A percentile compares a stretch with the other conserved stretches of the same genome.
Evolutionary conservation across 2,113 vertebrate genomes (phyloP).

Genomic region (Callionymus lyra): DNA sequence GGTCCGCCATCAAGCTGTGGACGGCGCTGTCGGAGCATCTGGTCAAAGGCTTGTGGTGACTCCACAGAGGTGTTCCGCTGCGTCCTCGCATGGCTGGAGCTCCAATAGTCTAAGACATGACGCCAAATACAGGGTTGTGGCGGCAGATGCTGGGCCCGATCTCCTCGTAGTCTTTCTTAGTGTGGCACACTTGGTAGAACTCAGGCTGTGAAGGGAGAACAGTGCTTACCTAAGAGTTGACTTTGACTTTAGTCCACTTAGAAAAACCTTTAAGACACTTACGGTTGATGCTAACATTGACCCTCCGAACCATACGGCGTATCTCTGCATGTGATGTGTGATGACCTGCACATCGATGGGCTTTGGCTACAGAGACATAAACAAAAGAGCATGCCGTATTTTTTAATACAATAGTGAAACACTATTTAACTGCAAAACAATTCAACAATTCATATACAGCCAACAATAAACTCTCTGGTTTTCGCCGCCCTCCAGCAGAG

Average conservation of each 20-base stretch:
- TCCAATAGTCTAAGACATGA: slow-evolving; percentile 76
- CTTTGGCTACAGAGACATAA: slow-evolving; percentile 71
- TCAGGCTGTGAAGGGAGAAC: slow-evolving; percentile 73
- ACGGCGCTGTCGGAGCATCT: slow-evolving; percentile 21
- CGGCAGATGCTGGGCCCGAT: slow-evolving; percentile 96
- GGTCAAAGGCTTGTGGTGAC: slow-evolving; percentile 39
- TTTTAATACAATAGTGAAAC: not conserved
- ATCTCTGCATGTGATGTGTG: slow-evolving; percentile 93
- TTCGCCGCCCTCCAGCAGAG: not conserved
- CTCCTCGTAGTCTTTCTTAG: slow-evolving; percentile 98
- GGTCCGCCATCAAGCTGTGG: slow-evolving; percentile 42
- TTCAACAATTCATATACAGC: too few species aligned
- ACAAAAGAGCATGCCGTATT: not conserved
- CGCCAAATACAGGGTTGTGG: slow-evolving; percentile 95
- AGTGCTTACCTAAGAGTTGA: not conserved
- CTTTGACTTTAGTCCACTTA: not conserved
- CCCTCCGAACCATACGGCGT: slow-evolving; percentile 92
- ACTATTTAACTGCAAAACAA: too few species aligned
- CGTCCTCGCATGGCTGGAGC: slow-evolving; percentile 16
- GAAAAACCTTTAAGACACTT: slow-evolving; percentile 28
- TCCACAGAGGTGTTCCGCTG: slow-evolving; percentile 8
- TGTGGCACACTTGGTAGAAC: slow-evolving; percentile 98
- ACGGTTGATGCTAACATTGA: slow-evolving; percentile 90
- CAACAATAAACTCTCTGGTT: too few species aligned
- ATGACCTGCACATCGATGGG: slow-evolving; percentile 92